A percentile compares a stretch with the other conserved stretches of the same genome.
phyloP scores from a whole-genome alignment of 1,140 invertebrate genomes.

The Potamilus streckersoni region DNA sequence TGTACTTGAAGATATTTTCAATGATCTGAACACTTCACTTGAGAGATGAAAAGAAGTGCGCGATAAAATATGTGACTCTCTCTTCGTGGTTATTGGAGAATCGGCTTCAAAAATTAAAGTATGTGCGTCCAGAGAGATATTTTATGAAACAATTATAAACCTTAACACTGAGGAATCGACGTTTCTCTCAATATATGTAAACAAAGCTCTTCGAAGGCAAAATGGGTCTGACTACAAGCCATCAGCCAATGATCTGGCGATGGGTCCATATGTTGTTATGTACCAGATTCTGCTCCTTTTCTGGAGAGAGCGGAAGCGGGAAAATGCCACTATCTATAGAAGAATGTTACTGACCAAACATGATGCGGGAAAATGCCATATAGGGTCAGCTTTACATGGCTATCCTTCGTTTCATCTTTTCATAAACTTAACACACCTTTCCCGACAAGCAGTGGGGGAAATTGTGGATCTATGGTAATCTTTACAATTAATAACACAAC shows the following conservation, averaged over 20 bases:
- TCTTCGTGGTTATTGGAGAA: constrained; percentile 7
- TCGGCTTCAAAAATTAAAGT: background rate
- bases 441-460: background rate
- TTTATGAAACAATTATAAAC: constrained; percentile 8
- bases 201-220: constrained; percentile 17
- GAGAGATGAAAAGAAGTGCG: constrained; percentile 6
- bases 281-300: constrained; percentile 16
- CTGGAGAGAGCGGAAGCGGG: constrained; percentile 2
- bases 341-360: constrained; percentile 3
- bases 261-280: constrained; percentile 18
- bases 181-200: constrained; percentile 18
- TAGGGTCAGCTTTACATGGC: constrained; percentile 15
- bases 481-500: constrained; percentile 11
- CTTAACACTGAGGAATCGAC: constrained; percentile 13
- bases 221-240: background rate
- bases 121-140: constrained; percentile 3
- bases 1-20: constrained; percentile 12
- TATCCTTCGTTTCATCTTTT: constrained; percentile 15
- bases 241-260: constrained; percentile 14
- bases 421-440: background rate
- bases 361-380: constrained; percentile 1
- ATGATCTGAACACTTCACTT: background rate
- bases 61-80: constrained; percentile 13
- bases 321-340: constrained; percentile 11
- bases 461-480: background rate